Percentiles rank a stretch among this genome's conserved stretches.
Evolutionary conservation across 1,140 invertebrate genomes (phyloP).

Genomic region (Capitella teleta): DNA sequence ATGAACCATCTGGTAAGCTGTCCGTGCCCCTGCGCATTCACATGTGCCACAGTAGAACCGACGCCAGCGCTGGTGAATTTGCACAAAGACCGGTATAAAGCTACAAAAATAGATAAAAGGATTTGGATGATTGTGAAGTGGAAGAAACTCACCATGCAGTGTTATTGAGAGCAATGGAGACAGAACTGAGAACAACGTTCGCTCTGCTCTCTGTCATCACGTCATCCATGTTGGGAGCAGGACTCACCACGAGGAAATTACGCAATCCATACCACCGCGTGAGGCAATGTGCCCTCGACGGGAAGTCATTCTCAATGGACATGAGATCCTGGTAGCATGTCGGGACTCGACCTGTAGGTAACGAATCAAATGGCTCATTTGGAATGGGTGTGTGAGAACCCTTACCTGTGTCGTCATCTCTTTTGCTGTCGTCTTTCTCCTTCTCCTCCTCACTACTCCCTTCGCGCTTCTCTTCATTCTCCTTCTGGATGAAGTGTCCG

Average conservation of each 20-base stretch:
- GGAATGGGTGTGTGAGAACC: neutral
- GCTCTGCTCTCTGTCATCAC: slow-evolving; percentile 66
- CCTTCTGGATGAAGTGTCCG: no score
- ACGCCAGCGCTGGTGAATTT: slow-evolving; percentile 66
- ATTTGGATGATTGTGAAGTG: neutral
- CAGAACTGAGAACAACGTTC: slow-evolving; percentile 73
- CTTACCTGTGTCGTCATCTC: no score
- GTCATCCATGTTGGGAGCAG: slow-evolving; percentile 40
- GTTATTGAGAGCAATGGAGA: slow-evolving; percentile 72
- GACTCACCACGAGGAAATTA: slow-evolving; percentile 68
- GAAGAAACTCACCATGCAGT: slow-evolving; percentile 50
- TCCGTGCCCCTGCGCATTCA: slow-evolving; percentile 58
- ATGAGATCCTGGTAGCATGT: slow-evolving; percentile 51
- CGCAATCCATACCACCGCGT: slow-evolving; percentile 60
- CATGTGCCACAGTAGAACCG: slow-evolving; percentile 60
- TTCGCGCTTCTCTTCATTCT: no score
- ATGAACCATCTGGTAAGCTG: slow-evolving; percentile 79
- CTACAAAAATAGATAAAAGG: slow-evolving; percentile 41
- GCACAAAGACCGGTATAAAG: slow-evolving; percentile 73
- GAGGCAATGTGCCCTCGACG: slow-evolving; percentile 41
- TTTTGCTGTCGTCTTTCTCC: no score
- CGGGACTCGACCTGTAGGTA: slow-evolving; percentile 21
- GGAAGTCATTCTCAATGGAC: slow-evolving; percentile 57
- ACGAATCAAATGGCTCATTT: neutral
- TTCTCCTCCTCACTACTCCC: no score